These are phyloP conservation scores for Torymus texanus DNA, from an alignment of 2,888 invertebrate species.

Conservation along the genomic window DNA sequence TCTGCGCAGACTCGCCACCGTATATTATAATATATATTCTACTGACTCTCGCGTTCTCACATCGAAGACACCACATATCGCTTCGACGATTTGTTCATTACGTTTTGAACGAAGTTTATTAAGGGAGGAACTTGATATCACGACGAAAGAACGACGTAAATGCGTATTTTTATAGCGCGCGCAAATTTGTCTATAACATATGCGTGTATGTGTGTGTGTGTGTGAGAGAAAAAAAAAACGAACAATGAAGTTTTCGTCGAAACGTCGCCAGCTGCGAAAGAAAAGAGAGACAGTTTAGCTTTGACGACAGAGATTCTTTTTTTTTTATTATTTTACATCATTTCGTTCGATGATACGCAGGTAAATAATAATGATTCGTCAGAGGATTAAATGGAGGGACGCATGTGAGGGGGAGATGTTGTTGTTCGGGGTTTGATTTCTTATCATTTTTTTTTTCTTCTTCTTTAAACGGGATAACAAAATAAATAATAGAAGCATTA, in stretches of 20 bases:
- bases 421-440: slow-evolving; percentile 55
- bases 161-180: slow-evolving; percentile 30
- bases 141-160: slow-evolving; percentile 52
- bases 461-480: slow-evolving; percentile 71
- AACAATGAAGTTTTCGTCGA: slow-evolving; percentile 30
- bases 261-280: slow-evolving; percentile 36
- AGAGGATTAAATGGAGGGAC: slow-evolving; percentile 53
- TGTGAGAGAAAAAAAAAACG: slow-evolving; percentile 11
- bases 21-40: neutral
- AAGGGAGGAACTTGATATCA: slow-evolving; percentile 54
- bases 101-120: slow-evolving; percentile 43
- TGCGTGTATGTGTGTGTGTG: no score
- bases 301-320: slow-evolving; percentile 27
- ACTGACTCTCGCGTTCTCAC: neutral
- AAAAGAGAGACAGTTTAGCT: slow-evolving; percentile 47
- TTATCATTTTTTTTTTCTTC: slow-evolving; percentile 51
- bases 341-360: slow-evolving; percentile 40
- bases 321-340: slow-evolving; percentile 24
- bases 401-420: slow-evolving; percentile 16
- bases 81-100: slow-evolving; percentile 32
- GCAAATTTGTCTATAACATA: slow-evolving; percentile 14
- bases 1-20: slow-evolving; percentile 19
- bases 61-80: slow-evolving; percentile 20
- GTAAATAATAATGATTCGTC: slow-evolving; percentile 45
- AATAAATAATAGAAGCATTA: slow-evolving; percentile 75